Evolutionary conservation across 2,888 invertebrate species (phyloP).

Genomic region (Drosophila diplacantha): DNA sequence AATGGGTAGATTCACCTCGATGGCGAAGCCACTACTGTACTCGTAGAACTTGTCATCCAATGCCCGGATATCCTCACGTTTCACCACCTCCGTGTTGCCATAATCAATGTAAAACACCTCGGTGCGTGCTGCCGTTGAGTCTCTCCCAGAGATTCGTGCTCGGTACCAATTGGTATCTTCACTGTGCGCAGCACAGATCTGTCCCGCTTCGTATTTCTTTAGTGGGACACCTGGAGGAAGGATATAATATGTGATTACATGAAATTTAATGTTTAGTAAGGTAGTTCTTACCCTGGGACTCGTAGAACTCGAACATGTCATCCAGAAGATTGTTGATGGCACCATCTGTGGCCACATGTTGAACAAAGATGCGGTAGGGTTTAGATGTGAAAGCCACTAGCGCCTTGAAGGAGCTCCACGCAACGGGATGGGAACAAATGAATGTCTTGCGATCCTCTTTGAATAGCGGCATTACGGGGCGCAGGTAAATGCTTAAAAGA

Average conservation of each 20-base stretch:
- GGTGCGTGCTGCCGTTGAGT: conserved; percentile 76
- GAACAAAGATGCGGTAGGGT: conserved; percentile 82
- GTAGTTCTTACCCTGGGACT: conserved; percentile 75
- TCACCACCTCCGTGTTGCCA: conserved; percentile 83
- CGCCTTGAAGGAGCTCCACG: conserved; percentile 80
- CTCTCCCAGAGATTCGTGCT: conserved; percentile 79
- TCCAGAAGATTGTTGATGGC: conserved; percentile 80
- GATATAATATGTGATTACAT: not conserved
- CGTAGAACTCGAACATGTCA: conserved; percentile 80
- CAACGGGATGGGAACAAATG: conserved; percentile 82
- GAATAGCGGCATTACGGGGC: conserved; percentile 80
- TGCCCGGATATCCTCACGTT: conserved; percentile 78
- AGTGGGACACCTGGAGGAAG: conserved; percentile 69
- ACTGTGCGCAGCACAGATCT: conserved; percentile 82
- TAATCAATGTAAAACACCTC: conserved; percentile 82
- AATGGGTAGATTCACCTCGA: conserved; percentile 75
- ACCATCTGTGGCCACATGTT: conserved; percentile 79
- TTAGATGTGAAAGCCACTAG: conserved; percentile 81
- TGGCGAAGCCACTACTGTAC: conserved; percentile 70
- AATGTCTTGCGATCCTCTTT: conserved; percentile 75
- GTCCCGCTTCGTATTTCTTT: conserved; percentile 78
- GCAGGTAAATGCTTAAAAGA: conserved; percentile 81
- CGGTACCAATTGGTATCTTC: conserved; percentile 86
- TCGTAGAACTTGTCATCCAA: conserved; percentile 79
- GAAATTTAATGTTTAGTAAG: not conserved